These are phyloP conservation scores for Balaeniceps rex DNA, from an alignment of 2,113 vertebrate species.

Conservation along the genomic window DNA sequence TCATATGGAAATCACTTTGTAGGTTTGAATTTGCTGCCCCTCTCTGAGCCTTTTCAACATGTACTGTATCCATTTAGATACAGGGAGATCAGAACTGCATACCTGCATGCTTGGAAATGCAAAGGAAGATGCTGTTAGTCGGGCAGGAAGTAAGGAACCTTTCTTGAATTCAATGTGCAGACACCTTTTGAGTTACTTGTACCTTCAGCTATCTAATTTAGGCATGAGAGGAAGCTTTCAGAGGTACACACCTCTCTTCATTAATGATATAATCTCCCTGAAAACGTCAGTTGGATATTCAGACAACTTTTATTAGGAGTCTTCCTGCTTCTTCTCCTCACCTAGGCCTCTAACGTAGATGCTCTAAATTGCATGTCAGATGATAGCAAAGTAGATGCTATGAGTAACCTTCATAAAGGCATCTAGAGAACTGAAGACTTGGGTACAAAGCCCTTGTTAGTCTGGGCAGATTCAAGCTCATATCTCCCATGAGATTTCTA, in stretches of 20 bases:
- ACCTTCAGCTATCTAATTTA: neutral
- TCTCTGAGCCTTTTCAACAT: neutral
- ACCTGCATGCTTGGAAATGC: neutral
- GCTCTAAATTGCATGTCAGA: neutral
- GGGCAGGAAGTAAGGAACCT: neutral
- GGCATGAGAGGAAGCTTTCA: neutral
- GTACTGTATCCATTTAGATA: neutral
- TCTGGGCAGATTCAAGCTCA: neutral
- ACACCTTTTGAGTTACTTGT: neutral
- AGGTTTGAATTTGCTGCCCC: neutral
- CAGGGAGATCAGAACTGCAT: neutral
- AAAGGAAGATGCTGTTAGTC: neutral
- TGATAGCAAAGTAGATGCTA: neutral
- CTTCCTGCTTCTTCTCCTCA: neutral
- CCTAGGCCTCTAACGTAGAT: neutral
- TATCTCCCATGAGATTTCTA: neutral
- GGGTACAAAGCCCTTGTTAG: neutral
- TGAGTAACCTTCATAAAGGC: neutral
- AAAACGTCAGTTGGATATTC: neutral
- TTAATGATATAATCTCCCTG: neutral
- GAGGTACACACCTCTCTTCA: neutral
- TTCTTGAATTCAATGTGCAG: neutral
- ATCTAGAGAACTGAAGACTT: neutral
- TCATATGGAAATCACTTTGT: neutral
- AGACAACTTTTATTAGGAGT: neutral